Conservation (phyloP, 2,113 vertebrate genomes). For the Engraulis encrasicolus region DNA sequence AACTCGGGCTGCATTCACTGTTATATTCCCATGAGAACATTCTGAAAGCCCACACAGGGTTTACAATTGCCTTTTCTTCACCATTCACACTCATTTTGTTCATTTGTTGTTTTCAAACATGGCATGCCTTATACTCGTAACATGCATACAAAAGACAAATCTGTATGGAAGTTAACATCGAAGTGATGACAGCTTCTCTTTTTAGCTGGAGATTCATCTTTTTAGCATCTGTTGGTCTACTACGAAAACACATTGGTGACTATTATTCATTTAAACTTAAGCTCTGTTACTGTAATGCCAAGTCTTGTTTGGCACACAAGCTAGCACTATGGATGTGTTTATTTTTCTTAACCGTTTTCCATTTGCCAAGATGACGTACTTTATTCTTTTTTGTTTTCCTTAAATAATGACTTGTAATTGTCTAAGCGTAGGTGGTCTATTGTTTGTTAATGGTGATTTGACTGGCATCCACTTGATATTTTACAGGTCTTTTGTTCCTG, state of each 20-base stretch:
- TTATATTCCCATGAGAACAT: no score
- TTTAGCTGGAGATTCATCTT: constrained; percentile 23
- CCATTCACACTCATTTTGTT: constrained; percentile 32
- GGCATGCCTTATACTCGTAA: not conserved
- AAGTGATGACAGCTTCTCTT: constrained; percentile 18
- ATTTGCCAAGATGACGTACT: constrained; percentile 69
- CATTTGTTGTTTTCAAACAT: not conserved
- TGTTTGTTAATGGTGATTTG: constrained; percentile 63
- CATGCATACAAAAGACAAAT: not conserved
- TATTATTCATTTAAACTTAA: constrained; percentile 38
- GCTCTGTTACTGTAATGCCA: constrained; percentile 44
- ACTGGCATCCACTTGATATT: constrained; percentile 62
- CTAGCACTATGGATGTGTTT: constrained; percentile 53
- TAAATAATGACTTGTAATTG: constrained; percentile 38
- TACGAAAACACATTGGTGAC: not conserved
- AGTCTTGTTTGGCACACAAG: constrained; percentile 47
- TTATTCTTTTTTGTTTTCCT: constrained; percentile 51
- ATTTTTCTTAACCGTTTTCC: constrained; percentile 38
- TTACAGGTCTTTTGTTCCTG: constrained; percentile 51
- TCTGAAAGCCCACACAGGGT: not conserved
- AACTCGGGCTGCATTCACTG: constrained; percentile 42
- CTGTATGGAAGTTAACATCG: not conserved
- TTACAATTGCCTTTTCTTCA: constrained; percentile 54
- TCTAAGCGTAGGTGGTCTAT: constrained; percentile 52
- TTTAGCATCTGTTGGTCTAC: not conserved